Conservation (phyloP, 2,888 invertebrate species). For the Norana najaformis region DNA sequence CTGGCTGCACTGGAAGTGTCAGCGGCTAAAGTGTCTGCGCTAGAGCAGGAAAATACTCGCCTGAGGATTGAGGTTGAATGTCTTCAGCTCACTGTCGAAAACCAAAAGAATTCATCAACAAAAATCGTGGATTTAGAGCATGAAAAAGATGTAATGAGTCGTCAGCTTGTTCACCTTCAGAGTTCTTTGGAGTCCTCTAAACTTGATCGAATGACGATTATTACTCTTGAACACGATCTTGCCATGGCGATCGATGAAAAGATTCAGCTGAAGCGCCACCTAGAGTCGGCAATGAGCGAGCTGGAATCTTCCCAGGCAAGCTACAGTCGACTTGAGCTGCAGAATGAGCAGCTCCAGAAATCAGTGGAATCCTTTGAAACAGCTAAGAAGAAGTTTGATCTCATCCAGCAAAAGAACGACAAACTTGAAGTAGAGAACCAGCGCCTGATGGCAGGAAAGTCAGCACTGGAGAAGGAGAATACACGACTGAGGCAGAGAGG, state of each 20-base stretch:
- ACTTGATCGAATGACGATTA: conserved; percentile 43
- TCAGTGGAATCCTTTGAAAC: background rate
- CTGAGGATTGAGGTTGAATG: conserved; percentile 61
- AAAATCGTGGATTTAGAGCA: conserved; percentile 57
- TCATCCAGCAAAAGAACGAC: background rate
- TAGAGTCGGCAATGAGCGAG: conserved; percentile 41
- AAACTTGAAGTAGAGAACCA: conserved; percentile 61
- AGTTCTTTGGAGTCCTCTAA: conserved; percentile 51
- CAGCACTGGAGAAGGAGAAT: background rate
- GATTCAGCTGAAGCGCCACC: conserved; percentile 61
- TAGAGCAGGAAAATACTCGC: conserved; percentile 60
- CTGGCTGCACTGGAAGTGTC: conserved; percentile 50
- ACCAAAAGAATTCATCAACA: conserved; percentile 56
- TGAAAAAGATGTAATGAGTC: conserved; percentile 57
- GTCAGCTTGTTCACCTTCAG: conserved; percentile 47
- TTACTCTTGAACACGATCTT: background rate
- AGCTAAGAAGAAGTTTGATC: background rate
- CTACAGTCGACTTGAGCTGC: background rate
- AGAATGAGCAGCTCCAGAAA: background rate
- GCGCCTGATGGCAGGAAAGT: conserved; percentile 48
- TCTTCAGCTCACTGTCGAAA: conserved; percentile 57
- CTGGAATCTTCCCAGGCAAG: background rate
- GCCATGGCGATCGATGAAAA: conserved; percentile 49
- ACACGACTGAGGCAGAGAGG: background rate
- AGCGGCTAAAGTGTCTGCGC: conserved; percentile 52